Evolutionary conservation across 2,888 invertebrate genomes (phyloP).

Genomic region (Xylocampa areola): DNA sequence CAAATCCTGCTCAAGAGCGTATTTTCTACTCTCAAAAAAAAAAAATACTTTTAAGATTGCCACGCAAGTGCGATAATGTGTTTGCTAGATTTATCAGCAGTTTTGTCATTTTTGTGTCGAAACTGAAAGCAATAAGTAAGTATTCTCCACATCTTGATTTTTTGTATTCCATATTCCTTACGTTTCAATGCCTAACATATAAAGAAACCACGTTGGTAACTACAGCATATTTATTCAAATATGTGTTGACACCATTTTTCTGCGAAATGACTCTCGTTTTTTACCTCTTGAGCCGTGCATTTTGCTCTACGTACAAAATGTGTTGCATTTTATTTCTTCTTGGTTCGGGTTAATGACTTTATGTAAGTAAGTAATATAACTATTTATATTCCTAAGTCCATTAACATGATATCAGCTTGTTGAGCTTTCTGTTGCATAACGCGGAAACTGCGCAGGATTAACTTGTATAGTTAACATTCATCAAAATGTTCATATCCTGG

Average conservation of each 20-base stretch:
- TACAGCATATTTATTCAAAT: conserved; percentile 13
- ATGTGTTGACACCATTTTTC: conserved; percentile 21
- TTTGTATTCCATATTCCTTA: no score
- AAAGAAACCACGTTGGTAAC: neutral
- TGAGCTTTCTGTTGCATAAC: conserved; percentile 50
- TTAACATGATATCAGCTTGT: conserved; percentile 38
- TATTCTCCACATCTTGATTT: no score
- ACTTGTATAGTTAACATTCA: conserved; percentile 48
- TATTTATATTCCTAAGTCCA: conserved; percentile 31
- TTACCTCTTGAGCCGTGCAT: conserved; percentile 1
- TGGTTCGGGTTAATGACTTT: neutral
- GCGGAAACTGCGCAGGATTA: conserved; percentile 40
- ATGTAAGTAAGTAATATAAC: neutral
- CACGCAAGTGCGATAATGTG: no score
- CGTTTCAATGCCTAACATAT: neutral
- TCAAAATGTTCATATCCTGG: conserved; percentile 51
- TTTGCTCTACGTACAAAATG: conserved; percentile 4
- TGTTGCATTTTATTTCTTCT: conserved; percentile 3
- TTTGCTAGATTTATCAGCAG: no score
- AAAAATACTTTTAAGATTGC: no score
- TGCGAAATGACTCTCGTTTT: conserved; percentile 12
- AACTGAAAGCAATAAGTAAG: no score
- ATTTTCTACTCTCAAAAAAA: no score
- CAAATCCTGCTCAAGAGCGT: no score
- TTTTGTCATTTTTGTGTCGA: no score